Evolutionary conservation across 2,113 vertebrate genomes (phyloP), one percentile per base, ranked within the genome.

Genomic region (Calonectris borealis): DNA sequence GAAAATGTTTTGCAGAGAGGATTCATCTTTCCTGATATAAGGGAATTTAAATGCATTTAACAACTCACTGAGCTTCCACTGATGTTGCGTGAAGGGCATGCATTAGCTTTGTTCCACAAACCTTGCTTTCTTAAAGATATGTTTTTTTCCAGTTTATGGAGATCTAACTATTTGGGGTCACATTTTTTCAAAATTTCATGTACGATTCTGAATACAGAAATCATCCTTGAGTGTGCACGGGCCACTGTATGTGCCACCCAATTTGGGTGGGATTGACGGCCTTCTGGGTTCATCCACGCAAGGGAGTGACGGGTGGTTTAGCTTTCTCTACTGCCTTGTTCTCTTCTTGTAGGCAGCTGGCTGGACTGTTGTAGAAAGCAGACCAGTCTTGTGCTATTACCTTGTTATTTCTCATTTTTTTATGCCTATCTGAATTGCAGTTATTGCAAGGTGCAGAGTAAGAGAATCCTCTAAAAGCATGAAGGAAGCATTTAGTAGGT

Each of bases 191-290:
- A 5, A n/a, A 7, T 10, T 11, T 9, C 26, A 4, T 42, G 40
- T 7, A 3, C 0, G 0, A 22, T 75, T 55, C 25, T 76, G 61
- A 52, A 34, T 9, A 44, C 44, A 65, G 68, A 55, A 91, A 3
- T 42, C 14, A 3, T 1, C 13, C 21, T 25, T n/a, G 32, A 4
- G 10, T 6, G 20, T 26, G 40, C 18, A 0, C 0, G 2, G 49
- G 46, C 13, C 55, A 6, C 38, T 7, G 2, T 10, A 7, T 20
- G 32, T 55, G 73, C 78, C 44, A 0, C 7, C 48, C 51, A 22
- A 2, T 44, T 44, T 25, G 61, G 61, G 49, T 38, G 21, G 36
- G 22, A 11, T 3, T 7, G 0, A 2, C 12, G 13, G 20, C 3
- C 7, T 1, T 19, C 22, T 60, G 66, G 65, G 15, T 42, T 68